Base-by-base conservation (phyloP, 2,888 invertebrate species). In the Drosophila formosana region DNA sequence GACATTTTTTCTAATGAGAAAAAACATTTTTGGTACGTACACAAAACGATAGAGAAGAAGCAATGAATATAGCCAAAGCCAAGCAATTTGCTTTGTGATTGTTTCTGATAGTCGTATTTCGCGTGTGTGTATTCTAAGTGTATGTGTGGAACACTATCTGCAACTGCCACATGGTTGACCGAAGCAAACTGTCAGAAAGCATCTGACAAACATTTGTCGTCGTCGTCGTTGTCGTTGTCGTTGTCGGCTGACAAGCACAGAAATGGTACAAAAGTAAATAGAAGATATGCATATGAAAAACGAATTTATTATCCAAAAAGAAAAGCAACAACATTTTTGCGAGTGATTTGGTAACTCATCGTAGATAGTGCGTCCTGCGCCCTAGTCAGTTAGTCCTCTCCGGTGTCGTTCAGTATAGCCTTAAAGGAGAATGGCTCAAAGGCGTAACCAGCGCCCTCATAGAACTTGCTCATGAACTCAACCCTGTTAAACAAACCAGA, bases 381-480 rank as follows among this genome's bases (percentile, higher is more conserved):
- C 13, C 71, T 82, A 90, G 39, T 30, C 4, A 28, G 4, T 28
- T 28, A 28, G 30, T 76, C 80, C 25, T 92, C 92, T 0, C 94
- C 94, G 50, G 94, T 94, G 56, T 92, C 93, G 73, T 95, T 95
- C 80, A 96, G 93, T 84, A 96, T 95, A n/a, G 93, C 93, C 90
- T 96, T 96, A 93, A 97, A 97, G 88, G 95, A 95, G 94, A 97
- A 98, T 1, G 98, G 97, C 89, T 95, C 94, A 94, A 98, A 98
- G 72, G 95, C 93, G 92, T 97, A 96, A 7, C 98, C 98, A 78
- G 95, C 93, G 69, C 98, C 98, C 23, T 94, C 92, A 92, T 97
- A 98, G 93, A 98, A 98, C 93, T 98, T 98, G 93, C 97, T 98
- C 94, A 99, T 98, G 93, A 99, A 99, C 93, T 98, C 98, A 89